Evolutionary conservation across 1,140 invertebrate species (phyloP), one percentile per base, ranked within the genome.

Genomic region (Atta cephalotes): DNA sequence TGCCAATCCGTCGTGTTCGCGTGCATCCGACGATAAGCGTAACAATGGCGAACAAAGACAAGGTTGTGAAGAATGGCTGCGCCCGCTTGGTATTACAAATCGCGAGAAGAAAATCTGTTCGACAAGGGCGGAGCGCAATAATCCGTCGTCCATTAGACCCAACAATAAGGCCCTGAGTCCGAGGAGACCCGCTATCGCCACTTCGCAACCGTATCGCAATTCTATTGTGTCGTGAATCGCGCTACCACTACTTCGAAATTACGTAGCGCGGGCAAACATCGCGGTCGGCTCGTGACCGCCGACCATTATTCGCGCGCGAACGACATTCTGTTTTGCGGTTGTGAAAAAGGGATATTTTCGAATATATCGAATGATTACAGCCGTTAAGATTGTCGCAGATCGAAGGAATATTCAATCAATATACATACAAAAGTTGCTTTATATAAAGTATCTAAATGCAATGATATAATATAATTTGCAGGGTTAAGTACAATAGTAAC

Each of bases 211-310:
- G 66, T 89, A 87, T 70, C 65, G 72, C 66, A 71, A 79, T 79
- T 87, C 85, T 63, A 89, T 89, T 87, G 88, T 84, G 56, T 82
- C 35, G 88, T 74, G 84, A 66, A 85, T 88, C 71, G 72, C 28
- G n/a, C 63, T 58, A n/a, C 78, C n/a, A 60, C 62, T 58, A 39
- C 21, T 12, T 28, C 62, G 45, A 31, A 58, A 66, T 79, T 78
- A 63, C 62, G 62, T 31, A 14, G 45, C 6, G 28, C 62, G 63
- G 63, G n/a, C 63, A 68, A 80, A 82, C 53, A 82, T 72, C 35
- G 49, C 63, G 49, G 49, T 31, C 78, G 45, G 4, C 35, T 82
- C 68, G 80, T 82, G 66, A 82, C 80, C 53, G 45, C 35, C 18
- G 68, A 35, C 66, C 35, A 74, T 82, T 82, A 82, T 72, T 25